Conservation (phyloP, 92 coral and sea anemone genomes). For the Plumapathes pennacea region DNA sequence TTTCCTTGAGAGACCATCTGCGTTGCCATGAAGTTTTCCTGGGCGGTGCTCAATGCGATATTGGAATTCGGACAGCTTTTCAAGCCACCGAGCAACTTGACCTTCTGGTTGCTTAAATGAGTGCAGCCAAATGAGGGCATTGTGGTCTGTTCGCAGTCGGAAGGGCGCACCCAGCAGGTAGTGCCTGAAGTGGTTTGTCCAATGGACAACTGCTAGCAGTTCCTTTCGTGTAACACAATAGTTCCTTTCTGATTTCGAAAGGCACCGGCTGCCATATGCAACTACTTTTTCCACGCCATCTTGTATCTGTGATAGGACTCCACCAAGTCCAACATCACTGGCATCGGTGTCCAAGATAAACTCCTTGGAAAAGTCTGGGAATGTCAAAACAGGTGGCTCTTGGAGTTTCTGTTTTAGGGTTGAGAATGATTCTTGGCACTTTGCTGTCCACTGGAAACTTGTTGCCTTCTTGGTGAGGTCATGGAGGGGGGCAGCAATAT, state of each 20-base stretch:
- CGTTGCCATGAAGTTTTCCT: no score
- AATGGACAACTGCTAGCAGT: constrained; percentile 16
- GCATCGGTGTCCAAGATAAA: constrained; percentile 46
- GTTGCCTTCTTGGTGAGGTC: constrained; percentile 22
- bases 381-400: constrained; percentile 22
- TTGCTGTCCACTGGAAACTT: constrained; percentile 12
- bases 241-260: constrained; percentile 33
- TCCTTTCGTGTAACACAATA: constrained; percentile 19
- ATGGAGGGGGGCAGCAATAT: constrained; percentile 15
- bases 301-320: constrained; percentile 25
- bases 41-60: no score
- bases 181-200: constrained; percentile 7
- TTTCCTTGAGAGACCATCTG: no score
- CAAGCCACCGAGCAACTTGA: no score
- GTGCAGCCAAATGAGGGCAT: constrained; percentile 21
- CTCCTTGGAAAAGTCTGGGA: constrained; percentile 27
- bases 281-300: constrained; percentile 22
- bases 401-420: constrained; percentile 8
- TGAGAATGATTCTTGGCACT: constrained; percentile 9
- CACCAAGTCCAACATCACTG: constrained; percentile 21
- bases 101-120: no score
- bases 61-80: no score
- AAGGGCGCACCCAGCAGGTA: constrained; percentile 12
- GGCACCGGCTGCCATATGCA: constrained; percentile 26
- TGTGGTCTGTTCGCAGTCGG: constrained; percentile 21